phyloP scores from a whole-genome alignment of 2,113 vertebrate species.

The Actenoides lindsayi region DNA sequence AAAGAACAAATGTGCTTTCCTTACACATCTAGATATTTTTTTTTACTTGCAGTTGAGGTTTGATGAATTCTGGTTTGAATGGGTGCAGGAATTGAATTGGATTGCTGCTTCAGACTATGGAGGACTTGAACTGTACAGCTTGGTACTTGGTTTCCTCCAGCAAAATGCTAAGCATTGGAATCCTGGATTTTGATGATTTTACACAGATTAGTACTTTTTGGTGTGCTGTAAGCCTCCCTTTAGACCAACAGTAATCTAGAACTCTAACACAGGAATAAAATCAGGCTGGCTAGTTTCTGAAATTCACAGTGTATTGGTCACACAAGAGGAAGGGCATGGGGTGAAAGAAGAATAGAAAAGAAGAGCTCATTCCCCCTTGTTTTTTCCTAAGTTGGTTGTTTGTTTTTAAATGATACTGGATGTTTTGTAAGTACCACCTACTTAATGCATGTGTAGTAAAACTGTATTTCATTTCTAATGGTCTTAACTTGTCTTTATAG shows the following conservation, averaged over 20 bases:
- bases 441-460: neutral
- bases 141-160: neutral
- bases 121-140: neutral
- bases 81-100: neutral
- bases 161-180: neutral
- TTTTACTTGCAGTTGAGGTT: neutral
- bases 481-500: constrained; percentile 70
- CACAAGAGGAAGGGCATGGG: neutral
- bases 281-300: neutral
- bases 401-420: neutral
- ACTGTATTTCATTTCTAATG: neutral
- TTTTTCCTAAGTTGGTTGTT: too few relatives aligned
- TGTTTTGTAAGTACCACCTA: neutral
- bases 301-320: neutral
- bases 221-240: neutral
- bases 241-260: neutral
- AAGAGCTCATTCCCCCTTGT: neutral
- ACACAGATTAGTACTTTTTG: neutral
- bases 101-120: neutral
- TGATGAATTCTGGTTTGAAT: neutral
- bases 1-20: neutral
- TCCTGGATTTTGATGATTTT: neutral
- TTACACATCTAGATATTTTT: neutral
- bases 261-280: neutral
- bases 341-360: neutral